Evolutionary conservation across 2,888 invertebrate species (phyloP), one percentile per base, ranked within the genome.

Genomic region (Heterodera filipjevi): DNA sequence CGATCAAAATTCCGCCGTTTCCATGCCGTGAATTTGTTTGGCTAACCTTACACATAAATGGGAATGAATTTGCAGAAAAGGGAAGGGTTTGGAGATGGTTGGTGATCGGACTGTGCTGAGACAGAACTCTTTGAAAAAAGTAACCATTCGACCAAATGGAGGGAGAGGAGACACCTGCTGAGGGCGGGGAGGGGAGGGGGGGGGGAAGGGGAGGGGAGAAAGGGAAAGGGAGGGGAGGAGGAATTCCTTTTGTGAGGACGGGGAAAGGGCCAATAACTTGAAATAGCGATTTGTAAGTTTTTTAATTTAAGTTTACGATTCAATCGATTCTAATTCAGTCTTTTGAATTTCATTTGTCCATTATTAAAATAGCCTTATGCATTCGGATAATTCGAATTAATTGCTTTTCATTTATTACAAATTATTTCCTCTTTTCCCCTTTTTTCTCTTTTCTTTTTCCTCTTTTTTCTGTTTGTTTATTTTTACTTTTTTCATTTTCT

Each of bases 1-100:
- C 59, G 59, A 59, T 59, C 59, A 59, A 59, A 59, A 59, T 59
- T 59, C 59, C 59, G 12, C 27, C 53, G 27, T 59, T 59, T 59
- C 59, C 59, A 59, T 59, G n/a, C 59, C 59, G 59, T 6, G 59
- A 59, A 59, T 59, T n/a, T 22, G 59, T 59, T 59, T 8, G 59
- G n/a, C n/a, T 59, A 27, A 59, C 59, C 59, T 59, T 59, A 59
- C n/a, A 49, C 8, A 49, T 49, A 49, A 49, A 49, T 49, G 49
- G 16, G 49, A 19, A 49, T 19, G 49, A n/a, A n/a, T n/a, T 49
- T 19, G 49, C 16, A 49, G 8, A 49, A 14, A 19, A 19, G 16
- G 8, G 8, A 49, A 14, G 19, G 49, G 10, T 49, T 49, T 49
- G 14, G 49, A 14, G 8, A 19, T 49, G 49, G 49, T 49, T 16